Base-by-base conservation (phyloP, 2,797 vertebrate species). In the Liparis tanakae region DNA sequence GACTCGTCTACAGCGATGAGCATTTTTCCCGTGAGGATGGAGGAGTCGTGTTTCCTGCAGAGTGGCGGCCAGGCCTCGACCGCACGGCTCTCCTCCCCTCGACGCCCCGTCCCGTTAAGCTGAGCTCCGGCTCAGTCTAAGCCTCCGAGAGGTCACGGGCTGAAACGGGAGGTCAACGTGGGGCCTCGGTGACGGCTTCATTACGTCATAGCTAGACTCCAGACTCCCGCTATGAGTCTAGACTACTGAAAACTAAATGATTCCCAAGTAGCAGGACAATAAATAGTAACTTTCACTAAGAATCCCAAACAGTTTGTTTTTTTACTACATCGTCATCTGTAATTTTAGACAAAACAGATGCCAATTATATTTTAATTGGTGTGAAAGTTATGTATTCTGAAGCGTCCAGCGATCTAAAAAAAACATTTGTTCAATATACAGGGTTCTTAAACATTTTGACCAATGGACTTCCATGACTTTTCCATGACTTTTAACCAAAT, bases 1-100 rank as follows among this genome's bases (percentile, higher is more conserved):
- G 80, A 71, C 76, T 57, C 0, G 22, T 83, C 88, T 83, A 72
- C 82, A 88, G 76, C 87, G 87, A 85, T 88, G 86, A 87, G 74
- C 76, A 50, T 78, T 78, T 68, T 83, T 78, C 86, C 80, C 81
- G 72, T 14, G 22, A 80, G 74, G 81, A 88, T 85, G 80, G 88
- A 17, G 74, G 60, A 44, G 70, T 20, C 41, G 57, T 75, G 77
- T 84, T 54, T 79, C 78, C 72, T 61, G 73, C 54, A 53, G 59
- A 81, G 68, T 56, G 6, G 10, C 4, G 6, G 33, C 61, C 9
- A 30, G 76, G 56, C 70, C 67, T 65, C 67, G n/a, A n/a, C n/a
- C n/a, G n/a, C n/a, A n/a, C 55, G 14, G 71, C 73, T 25, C 71
- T 33, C 46, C 57, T 51, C 36, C 50, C 74, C 66, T 82, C 66